These are phyloP conservation scores for Papilio polyxenes DNA, from an alignment of 1,140 invertebrate species.

Conservation along the genomic window DNA sequence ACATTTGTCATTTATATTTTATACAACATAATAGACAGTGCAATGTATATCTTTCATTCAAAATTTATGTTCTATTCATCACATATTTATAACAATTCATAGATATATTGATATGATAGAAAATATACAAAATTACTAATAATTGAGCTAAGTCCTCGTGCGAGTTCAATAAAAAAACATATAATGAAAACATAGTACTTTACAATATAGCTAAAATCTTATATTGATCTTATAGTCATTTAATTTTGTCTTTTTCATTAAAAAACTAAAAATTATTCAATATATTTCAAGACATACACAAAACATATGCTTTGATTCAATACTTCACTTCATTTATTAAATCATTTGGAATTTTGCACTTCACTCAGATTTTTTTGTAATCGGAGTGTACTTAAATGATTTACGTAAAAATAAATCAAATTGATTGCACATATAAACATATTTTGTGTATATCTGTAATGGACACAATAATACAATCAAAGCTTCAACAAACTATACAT, in stretches of 20 bases:
- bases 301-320: background rate
- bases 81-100: no score
- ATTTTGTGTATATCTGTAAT: constrained; percentile 11
- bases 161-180: no score
- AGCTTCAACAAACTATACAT: constrained; percentile 45
- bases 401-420: no score
- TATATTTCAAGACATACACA: background rate
- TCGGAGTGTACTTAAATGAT: no score
- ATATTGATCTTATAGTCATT: background rate
- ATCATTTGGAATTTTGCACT: no score
- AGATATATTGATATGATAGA: no score
- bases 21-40: background rate
- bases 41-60: background rate
- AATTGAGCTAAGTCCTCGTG: no score
- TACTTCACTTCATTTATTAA: no score
- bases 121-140: no score
- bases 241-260: background rate
- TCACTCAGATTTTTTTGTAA: no score
- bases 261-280: background rate
- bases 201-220: no score
- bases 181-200: no score
- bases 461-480: constrained; percentile 12
- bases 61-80: background rate
- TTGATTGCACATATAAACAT: background rate
- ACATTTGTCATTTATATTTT: background rate